phyloP scores from a whole-genome alignment of 1,140 invertebrate species.

The Aradophagus sp. region DNA sequence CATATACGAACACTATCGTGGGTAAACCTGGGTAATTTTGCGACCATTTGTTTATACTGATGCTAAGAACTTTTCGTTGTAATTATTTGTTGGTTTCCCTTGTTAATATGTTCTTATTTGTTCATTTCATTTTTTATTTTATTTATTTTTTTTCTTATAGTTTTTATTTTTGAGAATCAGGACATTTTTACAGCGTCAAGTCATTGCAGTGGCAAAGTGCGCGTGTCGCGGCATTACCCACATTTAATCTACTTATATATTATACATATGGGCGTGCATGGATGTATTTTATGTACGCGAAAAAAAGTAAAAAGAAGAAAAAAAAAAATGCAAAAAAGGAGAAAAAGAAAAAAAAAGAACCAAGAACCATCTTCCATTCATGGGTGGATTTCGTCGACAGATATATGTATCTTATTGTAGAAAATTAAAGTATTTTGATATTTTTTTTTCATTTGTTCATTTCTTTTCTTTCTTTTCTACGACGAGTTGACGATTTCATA shows the following conservation, averaged over 20 bases:
- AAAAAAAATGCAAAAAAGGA: conserved; percentile 10
- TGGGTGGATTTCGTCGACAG: conserved; percentile 48
- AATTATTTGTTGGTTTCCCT: conserved; percentile 4
- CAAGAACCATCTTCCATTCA: conserved; percentile 42
- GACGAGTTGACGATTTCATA: conserved; percentile 46
- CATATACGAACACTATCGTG: conserved; percentile 43
- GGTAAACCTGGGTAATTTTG: conserved; percentile 45
- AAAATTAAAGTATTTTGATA: conserved; percentile 34
- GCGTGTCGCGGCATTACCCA: conserved; percentile 35
- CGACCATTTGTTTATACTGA: conserved; percentile 18
- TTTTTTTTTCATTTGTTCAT: conserved; percentile 24
- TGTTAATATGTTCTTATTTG: too few species aligned
- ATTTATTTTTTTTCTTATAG: neutral
- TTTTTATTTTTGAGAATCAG: too few species aligned
- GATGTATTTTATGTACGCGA: conserved; percentile 51
- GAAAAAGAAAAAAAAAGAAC: conserved; percentile 15
- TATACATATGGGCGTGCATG: conserved; percentile 49
- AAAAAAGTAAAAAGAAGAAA: conserved; percentile 18
- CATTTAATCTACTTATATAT: conserved; percentile 40
- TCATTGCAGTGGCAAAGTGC: too few species aligned
- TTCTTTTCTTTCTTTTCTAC: conserved; percentile 36
- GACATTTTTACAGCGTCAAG: too few species aligned
- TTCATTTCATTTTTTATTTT: too few species aligned
- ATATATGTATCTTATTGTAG: conserved; percentile 52
- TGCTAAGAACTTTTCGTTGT: too few species aligned